Percentiles rank a stretch among this genome's conserved stretches.
These are phyloP conservation scores for Acheta domesticus DNA, from an alignment of 2,888 invertebrate genomes.

Conservation along the genomic window DNA sequence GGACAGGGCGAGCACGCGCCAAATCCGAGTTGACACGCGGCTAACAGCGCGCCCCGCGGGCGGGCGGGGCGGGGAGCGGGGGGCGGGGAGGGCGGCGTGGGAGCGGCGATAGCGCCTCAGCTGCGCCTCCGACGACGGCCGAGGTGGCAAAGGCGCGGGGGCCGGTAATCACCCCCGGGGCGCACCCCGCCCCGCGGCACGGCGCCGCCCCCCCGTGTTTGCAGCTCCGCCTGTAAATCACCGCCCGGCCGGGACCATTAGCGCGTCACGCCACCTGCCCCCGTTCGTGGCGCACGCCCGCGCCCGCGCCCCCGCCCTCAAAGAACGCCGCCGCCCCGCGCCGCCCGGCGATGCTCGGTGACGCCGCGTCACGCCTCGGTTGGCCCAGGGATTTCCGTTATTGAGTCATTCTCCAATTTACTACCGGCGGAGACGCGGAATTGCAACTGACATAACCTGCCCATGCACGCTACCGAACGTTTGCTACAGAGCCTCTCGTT, in stretches of 20 bases:
- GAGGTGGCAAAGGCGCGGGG: too few relatives aligned
- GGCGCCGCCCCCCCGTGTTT: not conserved
- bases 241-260: conserved; percentile 12
- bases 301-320: not conserved
- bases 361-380: too few relatives aligned
- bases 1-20: not conserved
- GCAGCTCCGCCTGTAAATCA: conserved; percentile 24
- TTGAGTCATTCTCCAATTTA: too few relatives aligned
- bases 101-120: not conserved
- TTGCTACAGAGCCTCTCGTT: too few relatives aligned
- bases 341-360: too few relatives aligned
- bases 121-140: not conserved
- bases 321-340: too few relatives aligned
- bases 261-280: conserved; percentile 24
- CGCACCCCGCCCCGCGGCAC: not conserved
- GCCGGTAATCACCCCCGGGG: not conserved
- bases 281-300: conserved; percentile 18
- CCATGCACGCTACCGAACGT: too few relatives aligned
- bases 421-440: too few relatives aligned
- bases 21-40: not conserved
- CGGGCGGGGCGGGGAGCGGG: not conserved
- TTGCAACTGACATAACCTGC: too few relatives aligned
- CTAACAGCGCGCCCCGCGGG: not conserved
- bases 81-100: not conserved
- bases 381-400: too few relatives aligned